These are phyloP conservation scores for Nylanderia fulva DNA, from an alignment of 1,140 invertebrate genomes.

Conservation along the genomic window DNA sequence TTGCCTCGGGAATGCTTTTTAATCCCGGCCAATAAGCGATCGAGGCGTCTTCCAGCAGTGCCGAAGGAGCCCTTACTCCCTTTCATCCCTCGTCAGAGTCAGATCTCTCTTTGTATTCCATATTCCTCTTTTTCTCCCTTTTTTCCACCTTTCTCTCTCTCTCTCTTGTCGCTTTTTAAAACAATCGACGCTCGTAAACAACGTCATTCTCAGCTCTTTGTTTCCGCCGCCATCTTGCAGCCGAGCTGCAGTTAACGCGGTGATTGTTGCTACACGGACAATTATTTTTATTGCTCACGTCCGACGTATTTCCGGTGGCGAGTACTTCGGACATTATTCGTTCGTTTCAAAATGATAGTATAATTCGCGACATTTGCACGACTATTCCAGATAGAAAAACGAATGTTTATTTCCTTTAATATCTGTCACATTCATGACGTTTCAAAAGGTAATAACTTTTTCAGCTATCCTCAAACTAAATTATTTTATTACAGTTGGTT, in stretches of 20 bases:
- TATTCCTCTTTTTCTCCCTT: conserved; percentile 22
- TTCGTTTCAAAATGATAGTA: background rate
- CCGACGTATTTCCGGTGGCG: conserved; percentile 12
- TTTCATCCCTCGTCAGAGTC: conserved; percentile 21
- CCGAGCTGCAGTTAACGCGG: conserved; percentile 33
- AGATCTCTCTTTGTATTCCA: conserved; percentile 13
- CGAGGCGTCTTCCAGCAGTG: conserved; percentile 19
- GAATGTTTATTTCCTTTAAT: conserved; percentile 26
- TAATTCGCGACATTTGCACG: background rate
- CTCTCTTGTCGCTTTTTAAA: conserved; percentile 74
- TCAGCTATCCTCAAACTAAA: background rate
- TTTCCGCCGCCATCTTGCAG: conserved; percentile 73
- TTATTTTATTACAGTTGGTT: background rate
- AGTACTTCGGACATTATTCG: conserved; percentile 10
- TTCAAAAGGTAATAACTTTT: background rate
- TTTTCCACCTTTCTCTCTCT: too few relatives aligned
- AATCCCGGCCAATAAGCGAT: conserved; percentile 73
- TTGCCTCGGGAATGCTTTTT: conserved; percentile 72
- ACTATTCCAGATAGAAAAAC: background rate
- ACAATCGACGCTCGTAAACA: conserved; percentile 80
- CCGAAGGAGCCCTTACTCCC: conserved; percentile 45
- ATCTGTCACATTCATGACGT: background rate
- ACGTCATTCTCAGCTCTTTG: conserved; percentile 78
- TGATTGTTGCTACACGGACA: conserved; percentile 35
- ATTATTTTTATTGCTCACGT: conserved; percentile 64